Evolutionary conservation across 2,888 invertebrate genomes (phyloP).

Genomic region (Amphipyra berbera): DNA sequence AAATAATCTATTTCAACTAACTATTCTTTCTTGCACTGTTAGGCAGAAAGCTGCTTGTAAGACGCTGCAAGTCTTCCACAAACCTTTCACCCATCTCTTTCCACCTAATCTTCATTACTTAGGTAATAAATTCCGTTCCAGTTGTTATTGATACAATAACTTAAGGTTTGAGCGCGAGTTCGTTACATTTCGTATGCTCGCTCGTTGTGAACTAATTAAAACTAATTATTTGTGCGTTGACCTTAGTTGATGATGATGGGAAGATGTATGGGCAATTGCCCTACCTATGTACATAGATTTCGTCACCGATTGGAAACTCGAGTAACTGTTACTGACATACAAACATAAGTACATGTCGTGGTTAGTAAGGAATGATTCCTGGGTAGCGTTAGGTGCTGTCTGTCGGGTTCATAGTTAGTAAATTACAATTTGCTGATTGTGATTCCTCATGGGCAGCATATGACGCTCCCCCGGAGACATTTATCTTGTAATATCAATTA

Average conservation of each 20-base stretch:
- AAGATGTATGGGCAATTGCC: conserved; percentile 18
- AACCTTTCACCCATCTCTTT: conserved; percentile 19
- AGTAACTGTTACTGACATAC: no score
- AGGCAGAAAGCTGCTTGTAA: conserved; percentile 38
- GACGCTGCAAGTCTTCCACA: no score
- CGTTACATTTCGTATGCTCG: conserved; percentile 70
- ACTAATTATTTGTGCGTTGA: conserved; percentile 76
- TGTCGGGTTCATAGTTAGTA: no score
- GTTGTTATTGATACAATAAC: conserved; percentile 62
- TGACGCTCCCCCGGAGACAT: no score
- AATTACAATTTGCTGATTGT: no score
- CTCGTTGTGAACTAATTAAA: conserved; percentile 77
- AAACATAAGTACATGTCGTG: no score
- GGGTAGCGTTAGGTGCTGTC: no score
- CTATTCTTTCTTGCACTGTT: not conserved
- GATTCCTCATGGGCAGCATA: no score
- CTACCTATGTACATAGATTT: not conserved
- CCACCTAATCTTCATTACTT: conserved; percentile 33
- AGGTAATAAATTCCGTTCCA: conserved; percentile 56
- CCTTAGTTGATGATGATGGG: conserved; percentile 46
- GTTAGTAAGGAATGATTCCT: no score
- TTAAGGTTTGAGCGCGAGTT: conserved; percentile 72
- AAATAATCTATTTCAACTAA: no score
- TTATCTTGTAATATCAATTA: no score
- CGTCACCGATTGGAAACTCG: not conserved